Conservation (phyloP, 2,797 vertebrate species). For the Microhierax caerulescens region DNA sequence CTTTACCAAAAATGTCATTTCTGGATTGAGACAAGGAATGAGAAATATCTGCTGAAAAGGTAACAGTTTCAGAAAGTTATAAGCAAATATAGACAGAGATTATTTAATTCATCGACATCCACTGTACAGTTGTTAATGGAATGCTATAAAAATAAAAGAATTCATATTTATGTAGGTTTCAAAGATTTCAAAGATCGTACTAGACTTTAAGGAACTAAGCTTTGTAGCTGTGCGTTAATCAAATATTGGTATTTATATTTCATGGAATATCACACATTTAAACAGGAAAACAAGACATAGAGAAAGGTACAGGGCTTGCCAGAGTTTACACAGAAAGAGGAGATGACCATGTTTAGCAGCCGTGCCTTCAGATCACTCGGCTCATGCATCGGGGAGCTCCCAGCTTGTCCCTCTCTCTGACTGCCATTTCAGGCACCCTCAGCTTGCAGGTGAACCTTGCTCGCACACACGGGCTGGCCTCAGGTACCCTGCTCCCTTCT, state of each 20-base stretch:
- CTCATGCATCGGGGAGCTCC: not conserved
- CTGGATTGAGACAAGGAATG: constrained; percentile 73
- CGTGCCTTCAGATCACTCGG: accelerated
- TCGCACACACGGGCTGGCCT: accelerated
- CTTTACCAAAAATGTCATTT: constrained; percentile 71
- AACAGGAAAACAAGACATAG: constrained; percentile 24
- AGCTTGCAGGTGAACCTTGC: not conserved
- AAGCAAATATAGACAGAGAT: constrained; percentile 52
- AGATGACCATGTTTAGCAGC: not conserved
- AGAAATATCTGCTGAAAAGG: constrained; percentile 73
- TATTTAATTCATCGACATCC: constrained; percentile 34
- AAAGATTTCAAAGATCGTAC: constrained; percentile 12
- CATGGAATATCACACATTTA: not conserved
- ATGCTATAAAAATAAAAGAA: constrained; percentile 7
- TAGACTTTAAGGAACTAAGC: constrained; percentile 3
- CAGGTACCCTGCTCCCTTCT: not conserved
- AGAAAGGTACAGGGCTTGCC: not conserved
- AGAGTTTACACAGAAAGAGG: not conserved
- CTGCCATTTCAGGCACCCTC: not conserved
- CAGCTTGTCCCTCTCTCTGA: not conserved
- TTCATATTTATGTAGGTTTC: constrained; percentile 16
- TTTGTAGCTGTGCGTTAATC: constrained; percentile 20
- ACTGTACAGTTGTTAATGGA: not conserved
- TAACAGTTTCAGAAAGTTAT: constrained; percentile 42
- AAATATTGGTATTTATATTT: constrained; percentile 50